Evolutionary conservation across 2,888 invertebrate genomes (phyloP), one percentile per base, ranked within the genome.

Genomic region (Zaprionus obscuricornis): DNA sequence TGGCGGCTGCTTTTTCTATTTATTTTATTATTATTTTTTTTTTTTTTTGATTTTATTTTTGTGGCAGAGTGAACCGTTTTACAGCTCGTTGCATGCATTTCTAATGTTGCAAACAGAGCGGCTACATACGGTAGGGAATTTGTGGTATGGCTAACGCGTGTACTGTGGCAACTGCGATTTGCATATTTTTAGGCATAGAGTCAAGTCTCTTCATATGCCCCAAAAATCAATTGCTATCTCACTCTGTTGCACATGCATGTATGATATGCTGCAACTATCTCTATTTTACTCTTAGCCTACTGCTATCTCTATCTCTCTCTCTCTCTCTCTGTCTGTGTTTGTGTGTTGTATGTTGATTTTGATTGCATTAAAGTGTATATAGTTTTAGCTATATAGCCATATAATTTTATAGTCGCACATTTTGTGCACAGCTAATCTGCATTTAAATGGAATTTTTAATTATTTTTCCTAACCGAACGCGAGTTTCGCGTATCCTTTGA

Each of bases 401-500:
- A 79, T 79, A 71, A 81, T 73, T 73, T 62, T 73, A 70, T 66
- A 71, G 83, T 57, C 46, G 63, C 65, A 62, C 71, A 78, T 68
- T 74, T 64, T 66, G 72, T 46, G 66, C 65, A 39, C 49, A 79
- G 73, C 81, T 82, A 82, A 82, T 82, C 81, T 82, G 81, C 81
- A 82, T 82, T 82, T 82, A 83, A 82, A 82, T 82, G 81, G 86
- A 83, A 79, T 85, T 82, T 85, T 82, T 85, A 82, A 82, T 85
- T 82, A 82, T 79, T 85, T 85, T 69, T 69, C 72, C 49, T 69
- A 54, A 74, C 59, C 68, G 52, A 42, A 8, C 29, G 14, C 43
- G 18, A 14, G 11, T 46, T 10, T 22, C 7, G 17, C 29, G 56
- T 60, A 83, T 85, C 81, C 81, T 82, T 82, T 82, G 81, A 85